phyloP scores from a whole-genome alignment of 2,888 invertebrate species.

The Unio delphinus region DNA sequence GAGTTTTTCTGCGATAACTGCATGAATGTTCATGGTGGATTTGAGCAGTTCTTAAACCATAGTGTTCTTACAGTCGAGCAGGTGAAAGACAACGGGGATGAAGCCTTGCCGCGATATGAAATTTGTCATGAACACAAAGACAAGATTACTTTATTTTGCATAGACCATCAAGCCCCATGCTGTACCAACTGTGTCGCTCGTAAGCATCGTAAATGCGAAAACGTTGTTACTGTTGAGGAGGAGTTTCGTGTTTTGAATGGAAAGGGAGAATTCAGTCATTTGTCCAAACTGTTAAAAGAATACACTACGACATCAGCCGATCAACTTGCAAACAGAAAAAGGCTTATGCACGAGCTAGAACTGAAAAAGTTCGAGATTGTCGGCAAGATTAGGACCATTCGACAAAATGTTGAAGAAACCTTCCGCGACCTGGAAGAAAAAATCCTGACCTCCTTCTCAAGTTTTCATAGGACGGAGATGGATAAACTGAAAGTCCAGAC shows the following conservation, averaged over 20 bases:
- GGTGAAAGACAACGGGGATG: slow-evolving; percentile 23
- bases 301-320: slow-evolving; percentile 20
- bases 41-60: slow-evolving; percentile 27
- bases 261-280: slow-evolving; percentile 11
- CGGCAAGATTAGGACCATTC: slow-evolving; percentile 13
- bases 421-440: slow-evolving; percentile 19
- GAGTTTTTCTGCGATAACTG: slow-evolving; percentile 33
- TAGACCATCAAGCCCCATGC: slow-evolving; percentile 17
- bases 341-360: slow-evolving; percentile 20
- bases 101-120: slow-evolving; percentile 25
- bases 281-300: slow-evolving; percentile 6
- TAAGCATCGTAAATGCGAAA: slow-evolving; percentile 23
- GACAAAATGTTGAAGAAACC: slow-evolving; percentile 20
- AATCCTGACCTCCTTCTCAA: slow-evolving; percentile 20
- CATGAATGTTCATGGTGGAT: slow-evolving; percentile 30
- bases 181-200: slow-evolving; percentile 19
- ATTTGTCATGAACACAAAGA: slow-evolving; percentile 26
- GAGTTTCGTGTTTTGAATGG: slow-evolving; percentile 20
- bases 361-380: slow-evolving; percentile 14
- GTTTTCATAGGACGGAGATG: slow-evolving; percentile 17
- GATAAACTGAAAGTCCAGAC: slow-evolving; percentile 12
- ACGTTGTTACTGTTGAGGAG: slow-evolving; percentile 21
- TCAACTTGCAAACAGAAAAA: slow-evolving; percentile 16
- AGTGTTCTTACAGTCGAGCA: slow-evolving; percentile 24
- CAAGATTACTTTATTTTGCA: slow-evolving; percentile 24